Percentiles rank a stretch among this genome's conserved stretches.
These are phyloP conservation scores for Acinonyx jubatus DNA, from an alignment of 2,113 vertebrate species.

Conservation along the genomic window DNA sequence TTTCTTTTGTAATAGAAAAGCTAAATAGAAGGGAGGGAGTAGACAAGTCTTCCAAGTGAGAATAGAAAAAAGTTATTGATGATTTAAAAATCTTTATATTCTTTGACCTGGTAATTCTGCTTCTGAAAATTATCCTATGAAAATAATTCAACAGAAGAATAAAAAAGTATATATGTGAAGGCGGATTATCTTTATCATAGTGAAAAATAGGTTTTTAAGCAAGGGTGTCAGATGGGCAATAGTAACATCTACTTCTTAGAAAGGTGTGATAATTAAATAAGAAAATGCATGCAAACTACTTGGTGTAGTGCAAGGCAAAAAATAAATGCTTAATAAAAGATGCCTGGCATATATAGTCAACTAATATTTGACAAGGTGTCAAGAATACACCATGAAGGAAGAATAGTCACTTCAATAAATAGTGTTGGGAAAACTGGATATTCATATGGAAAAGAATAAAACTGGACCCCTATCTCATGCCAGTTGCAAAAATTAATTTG, in stretches of 20 bases:
- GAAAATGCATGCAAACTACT: not conserved
- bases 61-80: not conserved
- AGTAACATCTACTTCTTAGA: not conserved
- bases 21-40: not conserved
- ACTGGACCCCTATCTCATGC: not conserved
- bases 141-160: not conserved
- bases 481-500: not conserved
- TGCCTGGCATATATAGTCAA: not conserved
- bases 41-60: not conserved
- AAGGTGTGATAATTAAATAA: not conserved
- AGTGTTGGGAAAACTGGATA: not conserved
- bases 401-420: not conserved
- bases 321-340: conserved; percentile 4
- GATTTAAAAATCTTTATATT: not conserved
- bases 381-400: not conserved
- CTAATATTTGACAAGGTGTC: not conserved
- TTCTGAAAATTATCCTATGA: conserved; percentile 8
- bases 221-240: not conserved
- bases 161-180: not conserved
- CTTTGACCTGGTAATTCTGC: not conserved
- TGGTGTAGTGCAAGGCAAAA: not conserved
- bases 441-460: not conserved
- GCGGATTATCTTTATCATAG: not conserved
- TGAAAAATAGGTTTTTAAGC: conserved; percentile 18
- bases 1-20: not conserved